Percentiles rank a stretch among this genome's conserved stretches.
phyloP scores from a whole-genome alignment of 1,140 invertebrate species.

The Platorchestia sp. region DNA sequence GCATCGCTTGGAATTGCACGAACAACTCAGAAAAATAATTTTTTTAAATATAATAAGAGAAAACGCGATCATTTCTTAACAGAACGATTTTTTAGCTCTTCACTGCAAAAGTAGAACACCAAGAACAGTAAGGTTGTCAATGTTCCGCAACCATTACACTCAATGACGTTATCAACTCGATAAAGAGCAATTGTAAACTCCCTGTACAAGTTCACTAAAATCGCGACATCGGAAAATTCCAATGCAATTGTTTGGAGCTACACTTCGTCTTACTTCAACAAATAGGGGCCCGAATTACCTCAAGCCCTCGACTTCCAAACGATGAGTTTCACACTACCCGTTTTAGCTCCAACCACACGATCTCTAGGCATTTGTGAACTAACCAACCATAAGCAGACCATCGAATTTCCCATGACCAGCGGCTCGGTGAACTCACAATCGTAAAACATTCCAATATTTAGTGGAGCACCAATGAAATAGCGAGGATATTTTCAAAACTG shows the following conservation, averaged over 20 bases:
- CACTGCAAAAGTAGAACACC: not conserved
- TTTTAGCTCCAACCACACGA: not conserved
- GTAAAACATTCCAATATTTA: no score
- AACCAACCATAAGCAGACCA: not conserved
- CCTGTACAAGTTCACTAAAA: not conserved
- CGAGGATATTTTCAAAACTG: no score
- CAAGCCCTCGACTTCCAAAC: not conserved
- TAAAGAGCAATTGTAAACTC: not conserved
- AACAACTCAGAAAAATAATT: not conserved
- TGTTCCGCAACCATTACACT: not conserved
- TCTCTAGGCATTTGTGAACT: not conserved
- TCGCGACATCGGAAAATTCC: not conserved
- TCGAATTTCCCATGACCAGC: not conserved
- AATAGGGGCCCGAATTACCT: not conserved
- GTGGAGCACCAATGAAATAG: no score
- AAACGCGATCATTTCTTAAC: not conserved
- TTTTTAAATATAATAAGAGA: not conserved
- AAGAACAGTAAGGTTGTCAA: not conserved
- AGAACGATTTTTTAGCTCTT: no score
- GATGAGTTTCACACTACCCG: not conserved
- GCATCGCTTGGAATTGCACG: not conserved
- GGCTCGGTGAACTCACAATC: not conserved
- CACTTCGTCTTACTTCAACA: not conserved
- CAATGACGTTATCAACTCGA: no score
- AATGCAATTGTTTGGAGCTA: not conserved